Evolutionary conservation across 1,140 invertebrate genomes (phyloP).

Genomic region (Diorhabda carinulata): DNA sequence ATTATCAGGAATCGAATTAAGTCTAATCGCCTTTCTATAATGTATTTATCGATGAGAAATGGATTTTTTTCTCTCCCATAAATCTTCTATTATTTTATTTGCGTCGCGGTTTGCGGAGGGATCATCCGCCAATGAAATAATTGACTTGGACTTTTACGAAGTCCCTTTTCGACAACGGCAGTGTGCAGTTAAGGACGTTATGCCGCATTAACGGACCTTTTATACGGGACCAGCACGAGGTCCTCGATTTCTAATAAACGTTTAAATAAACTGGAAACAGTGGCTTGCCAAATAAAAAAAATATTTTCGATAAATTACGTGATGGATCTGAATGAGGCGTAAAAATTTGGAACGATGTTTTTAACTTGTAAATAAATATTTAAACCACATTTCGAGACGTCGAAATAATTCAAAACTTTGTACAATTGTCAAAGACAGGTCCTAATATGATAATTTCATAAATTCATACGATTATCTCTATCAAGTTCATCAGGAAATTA

Average conservation of each 20-base stretch:
- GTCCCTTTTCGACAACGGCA: background rate
- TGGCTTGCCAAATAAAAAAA: background rate
- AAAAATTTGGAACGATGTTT: too few species aligned
- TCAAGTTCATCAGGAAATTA: too few species aligned
- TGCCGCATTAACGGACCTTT: constrained; percentile 9
- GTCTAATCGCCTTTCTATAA: background rate
- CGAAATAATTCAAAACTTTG: too few species aligned
- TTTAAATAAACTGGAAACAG: background rate
- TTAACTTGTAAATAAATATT: too few species aligned
- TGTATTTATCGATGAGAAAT: constrained; percentile 37
- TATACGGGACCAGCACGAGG: constrained; percentile 9
- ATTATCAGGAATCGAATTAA: background rate
- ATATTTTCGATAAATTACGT: too few species aligned
- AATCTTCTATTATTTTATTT: constrained; percentile 15
- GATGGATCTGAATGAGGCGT: too few species aligned
- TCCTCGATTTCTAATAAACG: constrained; percentile 7
- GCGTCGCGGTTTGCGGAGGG: constrained; percentile 6
- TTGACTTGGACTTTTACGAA: background rate
- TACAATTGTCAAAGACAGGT: too few species aligned
- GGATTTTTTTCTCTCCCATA: constrained; percentile 21
- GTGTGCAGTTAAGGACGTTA: constrained; percentile 4
- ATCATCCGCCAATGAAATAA: constrained; percentile 10
- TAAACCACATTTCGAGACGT: too few species aligned
- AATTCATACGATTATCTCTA: too few species aligned
- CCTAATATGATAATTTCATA: too few species aligned